Evolutionary conservation across 2,113 vertebrate species (phyloP).

Genomic region (Pitta sordida): DNA sequence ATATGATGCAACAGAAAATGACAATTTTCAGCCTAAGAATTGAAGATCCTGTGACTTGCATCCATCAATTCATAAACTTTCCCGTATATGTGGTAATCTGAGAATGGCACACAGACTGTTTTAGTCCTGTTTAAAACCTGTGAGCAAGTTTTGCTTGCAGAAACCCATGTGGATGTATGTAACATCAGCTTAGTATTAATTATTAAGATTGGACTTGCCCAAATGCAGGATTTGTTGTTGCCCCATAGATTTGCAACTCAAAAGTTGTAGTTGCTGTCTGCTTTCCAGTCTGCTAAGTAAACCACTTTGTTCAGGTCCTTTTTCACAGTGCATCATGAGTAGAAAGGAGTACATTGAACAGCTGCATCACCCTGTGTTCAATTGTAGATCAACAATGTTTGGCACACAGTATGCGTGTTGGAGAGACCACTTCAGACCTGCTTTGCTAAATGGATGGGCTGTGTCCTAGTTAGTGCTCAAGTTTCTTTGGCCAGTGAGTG

Average conservation of each 20-base stretch:
- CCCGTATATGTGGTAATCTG: neutral
- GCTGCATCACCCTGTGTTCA: conserved; percentile 37
- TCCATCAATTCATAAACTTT: neutral
- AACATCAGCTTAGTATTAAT: neutral
- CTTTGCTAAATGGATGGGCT: neutral
- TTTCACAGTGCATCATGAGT: neutral
- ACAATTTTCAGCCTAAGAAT: neutral
- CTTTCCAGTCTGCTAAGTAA: neutral
- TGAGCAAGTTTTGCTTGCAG: neutral
- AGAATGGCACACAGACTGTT: neutral
- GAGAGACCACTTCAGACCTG: neutral
- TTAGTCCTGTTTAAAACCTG: neutral
- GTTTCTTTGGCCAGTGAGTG: neutral
- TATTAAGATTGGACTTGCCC: neutral
- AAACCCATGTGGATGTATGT: neutral
- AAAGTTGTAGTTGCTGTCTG: neutral
- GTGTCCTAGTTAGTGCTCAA: neutral
- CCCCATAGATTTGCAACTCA: neutral
- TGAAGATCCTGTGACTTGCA: neutral
- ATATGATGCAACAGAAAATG: neutral
- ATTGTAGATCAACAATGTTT: neutral
- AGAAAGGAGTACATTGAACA: neutral
- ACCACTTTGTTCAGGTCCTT: neutral
- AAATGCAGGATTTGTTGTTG: neutral
- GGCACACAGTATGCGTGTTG: accelerated